phyloP scores from a whole-genome alignment of 2,113 vertebrate species.

The Struthidea cinerea region DNA sequence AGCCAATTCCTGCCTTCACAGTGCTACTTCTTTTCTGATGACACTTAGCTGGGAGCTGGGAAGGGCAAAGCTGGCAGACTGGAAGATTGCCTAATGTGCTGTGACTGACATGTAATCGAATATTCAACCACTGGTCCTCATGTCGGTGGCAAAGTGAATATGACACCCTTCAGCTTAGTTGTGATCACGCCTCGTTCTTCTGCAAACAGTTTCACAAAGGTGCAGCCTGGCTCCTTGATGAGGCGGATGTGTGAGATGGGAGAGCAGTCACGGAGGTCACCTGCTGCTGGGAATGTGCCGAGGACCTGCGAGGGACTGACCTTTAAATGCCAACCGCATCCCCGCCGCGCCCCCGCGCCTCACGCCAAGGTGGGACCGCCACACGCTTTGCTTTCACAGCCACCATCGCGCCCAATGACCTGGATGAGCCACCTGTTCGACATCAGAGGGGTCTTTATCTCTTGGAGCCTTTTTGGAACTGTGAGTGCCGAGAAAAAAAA shows the following conservation, averaged over 20 bases:
- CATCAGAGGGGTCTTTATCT: conserved; percentile 21
- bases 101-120: conserved; percentile 65
- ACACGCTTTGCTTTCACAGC: neutral
- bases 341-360: neutral
- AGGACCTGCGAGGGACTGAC: conserved; percentile 7
- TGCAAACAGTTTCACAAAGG: conserved; percentile 52
- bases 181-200: conserved; percentile 49
- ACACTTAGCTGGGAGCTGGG: conserved; percentile 57
- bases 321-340: conserved; percentile 32
- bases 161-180: conserved; percentile 49
- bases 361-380: neutral
- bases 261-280: conserved; percentile 44
- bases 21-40: conserved; percentile 23
- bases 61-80: conserved; percentile 61
- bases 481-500: neutral
- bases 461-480: neutral
- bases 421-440: conserved; percentile 19
- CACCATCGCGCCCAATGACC: neutral
- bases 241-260: conserved; percentile 34
- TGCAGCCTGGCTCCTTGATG: conserved; percentile 5
- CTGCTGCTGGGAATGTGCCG: neutral
- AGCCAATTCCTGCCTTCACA: neutral
- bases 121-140: conserved; percentile 58
- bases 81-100: conserved; percentile 69
- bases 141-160: conserved; percentile 27